These are phyloP conservation scores for Delichon dasypus DNA, from an alignment of 2,797 vertebrate species.

Conservation along the genomic window DNA sequence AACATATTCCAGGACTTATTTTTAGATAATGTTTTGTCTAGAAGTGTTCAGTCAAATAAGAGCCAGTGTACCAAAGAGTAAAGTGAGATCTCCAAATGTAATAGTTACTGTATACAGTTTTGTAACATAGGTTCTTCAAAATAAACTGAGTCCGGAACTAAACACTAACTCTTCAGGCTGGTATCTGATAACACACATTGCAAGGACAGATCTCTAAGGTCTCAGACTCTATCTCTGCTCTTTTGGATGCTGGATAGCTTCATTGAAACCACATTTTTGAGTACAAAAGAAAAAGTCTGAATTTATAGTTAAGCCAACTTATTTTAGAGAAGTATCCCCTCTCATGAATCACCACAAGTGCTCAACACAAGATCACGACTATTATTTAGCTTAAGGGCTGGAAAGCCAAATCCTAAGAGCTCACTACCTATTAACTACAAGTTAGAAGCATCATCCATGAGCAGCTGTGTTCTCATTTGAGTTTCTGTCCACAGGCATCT, in stretches of 20 bases:
- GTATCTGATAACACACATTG: neutral
- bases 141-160: neutral
- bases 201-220: neutral
- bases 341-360: neutral
- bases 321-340: neutral
- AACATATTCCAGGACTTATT: neutral
- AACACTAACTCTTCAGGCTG: neutral
- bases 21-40: neutral
- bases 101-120: neutral
- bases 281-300: accelerated
- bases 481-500: neutral
- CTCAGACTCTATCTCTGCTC: neutral
- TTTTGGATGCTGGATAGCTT: neutral
- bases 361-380: neutral
- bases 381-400: neutral
- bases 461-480: neutral
- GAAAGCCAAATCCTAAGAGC: neutral
- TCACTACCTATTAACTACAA: neutral
- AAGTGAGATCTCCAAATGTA: neutral
- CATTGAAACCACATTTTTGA: neutral
- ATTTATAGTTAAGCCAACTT: neutral
- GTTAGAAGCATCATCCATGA: neutral
- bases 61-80: neutral
- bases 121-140: neutral
- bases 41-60: neutral